Evolutionary conservation across 2,797 vertebrate genomes (phyloP).

Genomic region (Poecilia gillii): DNA sequence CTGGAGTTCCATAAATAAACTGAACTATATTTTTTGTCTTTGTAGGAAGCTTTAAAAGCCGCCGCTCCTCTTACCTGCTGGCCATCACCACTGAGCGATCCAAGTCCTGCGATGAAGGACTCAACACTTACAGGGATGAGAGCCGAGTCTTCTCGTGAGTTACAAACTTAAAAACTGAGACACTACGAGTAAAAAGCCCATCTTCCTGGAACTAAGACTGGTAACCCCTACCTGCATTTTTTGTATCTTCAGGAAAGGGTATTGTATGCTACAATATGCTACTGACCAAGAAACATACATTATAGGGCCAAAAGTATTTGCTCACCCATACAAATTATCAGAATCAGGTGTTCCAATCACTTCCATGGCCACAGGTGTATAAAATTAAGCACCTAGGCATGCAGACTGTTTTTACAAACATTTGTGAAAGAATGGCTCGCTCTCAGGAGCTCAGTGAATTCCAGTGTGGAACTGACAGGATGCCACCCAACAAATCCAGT

Average conservation of each 20-base stretch:
- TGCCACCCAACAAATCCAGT: too few species aligned
- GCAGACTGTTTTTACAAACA: too few species aligned
- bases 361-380: too few species aligned
- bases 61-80: constrained; percentile 94
- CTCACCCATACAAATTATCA: too few species aligned
- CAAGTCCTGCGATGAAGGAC: constrained; percentile 96
- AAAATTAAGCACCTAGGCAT: too few species aligned
- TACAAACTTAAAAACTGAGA: neutral
- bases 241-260: neutral
- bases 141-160: constrained; percentile 88
- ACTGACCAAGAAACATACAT: neutral
- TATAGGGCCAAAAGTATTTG: too few species aligned
- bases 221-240: neutral
- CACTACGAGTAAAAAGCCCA: neutral
- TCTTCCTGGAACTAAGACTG: neutral
- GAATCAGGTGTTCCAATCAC: too few species aligned
- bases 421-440: too few species aligned
- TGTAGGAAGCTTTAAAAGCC: constrained; percentile 90
- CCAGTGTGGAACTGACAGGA: too few species aligned
- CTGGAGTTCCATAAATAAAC: neutral
- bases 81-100: constrained; percentile 95
- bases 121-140: constrained; percentile 92
- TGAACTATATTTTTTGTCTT: constrained; percentile 6
- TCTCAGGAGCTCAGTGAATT: too few species aligned
- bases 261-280: neutral